Evolutionary conservation across 2,797 vertebrate species (phyloP).

Genomic region (Cossypha niveicapilla): DNA sequence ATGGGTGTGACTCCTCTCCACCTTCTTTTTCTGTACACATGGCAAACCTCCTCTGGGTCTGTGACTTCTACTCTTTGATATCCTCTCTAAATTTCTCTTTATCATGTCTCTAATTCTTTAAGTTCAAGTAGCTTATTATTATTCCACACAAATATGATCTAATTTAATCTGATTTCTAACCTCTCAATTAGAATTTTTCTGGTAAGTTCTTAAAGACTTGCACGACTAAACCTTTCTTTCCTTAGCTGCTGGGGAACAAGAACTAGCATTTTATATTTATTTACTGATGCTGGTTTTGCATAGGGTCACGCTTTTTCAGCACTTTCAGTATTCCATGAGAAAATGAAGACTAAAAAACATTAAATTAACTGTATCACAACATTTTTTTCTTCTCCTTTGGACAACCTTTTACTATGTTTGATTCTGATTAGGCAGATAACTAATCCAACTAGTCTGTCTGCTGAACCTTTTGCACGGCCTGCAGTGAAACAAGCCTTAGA

Average conservation of each 20-base stretch:
- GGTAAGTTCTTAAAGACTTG: background rate
- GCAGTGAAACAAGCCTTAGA: background rate
- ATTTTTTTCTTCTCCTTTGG: background rate
- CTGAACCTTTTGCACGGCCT: background rate
- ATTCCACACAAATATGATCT: background rate
- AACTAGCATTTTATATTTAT: background rate
- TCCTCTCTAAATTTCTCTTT: background rate
- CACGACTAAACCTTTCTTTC: background rate
- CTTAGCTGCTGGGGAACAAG: background rate
- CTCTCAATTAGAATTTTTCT: background rate
- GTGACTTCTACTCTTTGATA: background rate
- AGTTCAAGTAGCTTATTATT: background rate
- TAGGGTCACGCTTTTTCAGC: background rate
- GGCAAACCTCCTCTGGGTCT: background rate
- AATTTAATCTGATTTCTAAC: background rate
- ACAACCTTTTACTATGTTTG: background rate
- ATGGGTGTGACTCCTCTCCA: accelerated
- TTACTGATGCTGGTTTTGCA: background rate
- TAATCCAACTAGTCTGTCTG: background rate
- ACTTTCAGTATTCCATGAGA: background rate
- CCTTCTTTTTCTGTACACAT: background rate
- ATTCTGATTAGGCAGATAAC: background rate
- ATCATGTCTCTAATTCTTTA: background rate
- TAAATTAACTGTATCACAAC: background rate
- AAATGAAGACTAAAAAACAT: background rate